Evolutionary conservation across 2,797 vertebrate species (phyloP).

Genomic region (Danio choprae): DNA sequence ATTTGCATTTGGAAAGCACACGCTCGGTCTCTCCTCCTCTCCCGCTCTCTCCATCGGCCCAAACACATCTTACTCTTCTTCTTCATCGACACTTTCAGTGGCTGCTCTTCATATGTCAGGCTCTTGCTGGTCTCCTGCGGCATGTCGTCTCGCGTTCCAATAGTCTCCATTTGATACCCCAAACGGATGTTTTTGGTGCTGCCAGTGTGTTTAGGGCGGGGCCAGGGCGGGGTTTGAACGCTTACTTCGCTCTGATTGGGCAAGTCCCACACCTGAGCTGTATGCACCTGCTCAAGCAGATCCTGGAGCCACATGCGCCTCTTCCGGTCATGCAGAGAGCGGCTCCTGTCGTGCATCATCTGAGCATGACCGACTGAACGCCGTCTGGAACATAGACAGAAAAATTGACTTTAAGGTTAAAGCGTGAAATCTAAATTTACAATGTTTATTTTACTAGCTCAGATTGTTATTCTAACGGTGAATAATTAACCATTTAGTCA

Average conservation of each 20-base stretch:
- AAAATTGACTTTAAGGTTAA: not conserved
- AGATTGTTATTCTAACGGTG: too few relatives aligned
- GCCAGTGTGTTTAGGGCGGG: conserved; percentile 84
- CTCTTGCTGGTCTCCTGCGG: conserved; percentile 96
- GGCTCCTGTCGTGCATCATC: conserved; percentile 93
- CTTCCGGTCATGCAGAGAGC: conserved; percentile 88
- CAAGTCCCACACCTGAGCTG: conserved; percentile 83
- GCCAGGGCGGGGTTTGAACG: conserved; percentile 75
- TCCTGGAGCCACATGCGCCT: conserved; percentile 90
- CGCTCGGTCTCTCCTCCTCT: conserved; percentile 86
- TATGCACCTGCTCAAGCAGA: conserved; percentile 91
- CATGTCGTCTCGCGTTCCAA: conserved; percentile 77
- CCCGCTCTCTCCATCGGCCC: conserved; percentile 88
- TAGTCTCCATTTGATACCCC: conserved; percentile 79
- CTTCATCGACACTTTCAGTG: conserved; percentile 84
- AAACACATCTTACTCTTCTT: conserved; percentile 90
- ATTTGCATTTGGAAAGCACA: conserved; percentile 69
- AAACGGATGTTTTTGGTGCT: conserved; percentile 88
- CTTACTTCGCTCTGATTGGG: conserved; percentile 70
- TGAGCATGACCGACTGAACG: conserved; percentile 87
- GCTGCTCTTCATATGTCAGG: conserved; percentile 88
- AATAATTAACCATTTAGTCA: too few relatives aligned
- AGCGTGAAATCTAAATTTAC: too few relatives aligned
- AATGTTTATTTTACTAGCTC: too few relatives aligned
- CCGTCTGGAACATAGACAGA: conserved; percentile 64